Evolutionary conservation across 2,113 vertebrate species (phyloP), one percentile per base, ranked within the genome.

Genomic region (Ascaphus truei): DNA sequence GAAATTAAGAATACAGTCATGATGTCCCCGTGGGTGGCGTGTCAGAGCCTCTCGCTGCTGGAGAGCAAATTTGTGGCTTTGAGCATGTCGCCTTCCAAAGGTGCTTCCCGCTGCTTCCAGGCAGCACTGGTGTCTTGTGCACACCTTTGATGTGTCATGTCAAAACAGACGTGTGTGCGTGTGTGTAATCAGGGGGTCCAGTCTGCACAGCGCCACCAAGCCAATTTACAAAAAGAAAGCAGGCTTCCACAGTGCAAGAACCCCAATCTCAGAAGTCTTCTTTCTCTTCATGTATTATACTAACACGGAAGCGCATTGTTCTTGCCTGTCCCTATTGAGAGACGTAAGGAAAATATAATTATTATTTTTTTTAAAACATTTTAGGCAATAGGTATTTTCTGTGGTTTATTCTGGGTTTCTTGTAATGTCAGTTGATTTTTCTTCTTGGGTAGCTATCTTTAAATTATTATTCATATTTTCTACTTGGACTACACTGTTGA

Each of bases 131-230:
- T 63, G 86, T 88, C 94, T 89, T 62, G 1, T 75, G 72, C 61
- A n/a, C 86, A 76, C 18, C 95, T 98, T 96, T 96, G 93, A 98
- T 92, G 90, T 96, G 93, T 94, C 95, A 92, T 37, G 79, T 94
- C 92, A 91, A 89, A 87, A 75, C 88, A 86, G 88, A 84, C 86
- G 85, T 50, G 77, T 62, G 73, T 4, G 73, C 76, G n/a, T n/a
- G n/a, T n/a, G n/a, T n/a, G n/a, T n/a, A n/a, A 88, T 83, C 72
- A 73, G 80, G 82, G 90, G 86, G 72, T 79, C 80, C 72, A 76
- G 81, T 80, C 81, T 83, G 87, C 79, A 68, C 67, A 87, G 77
- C 68, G 63, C 58, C 88, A 81, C 89, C 91, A 92, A 90, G 86
- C 84, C 89, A 77, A 75, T 81, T 85, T 64, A 76, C 36, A 26